phyloP scores from a whole-genome alignment of 2,113 vertebrate genomes.

The Myxocyprinus asiaticus region DNA sequence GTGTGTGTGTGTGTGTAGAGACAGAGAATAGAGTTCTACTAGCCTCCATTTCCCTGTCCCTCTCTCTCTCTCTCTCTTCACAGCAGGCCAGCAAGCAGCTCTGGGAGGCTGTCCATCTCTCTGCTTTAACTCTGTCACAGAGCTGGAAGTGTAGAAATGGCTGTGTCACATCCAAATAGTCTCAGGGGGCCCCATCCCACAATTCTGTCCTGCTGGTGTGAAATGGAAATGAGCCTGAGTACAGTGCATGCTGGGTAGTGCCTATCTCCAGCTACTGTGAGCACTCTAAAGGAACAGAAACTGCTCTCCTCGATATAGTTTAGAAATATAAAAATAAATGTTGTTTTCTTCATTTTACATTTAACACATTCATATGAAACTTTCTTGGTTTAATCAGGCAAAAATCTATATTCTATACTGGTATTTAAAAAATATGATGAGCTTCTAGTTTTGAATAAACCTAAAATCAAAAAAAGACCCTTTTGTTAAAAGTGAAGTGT shows the following conservation, averaged over 20 bases:
- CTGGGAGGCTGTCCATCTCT: constrained; percentile 36
- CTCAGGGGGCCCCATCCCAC: constrained; percentile 35
- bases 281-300: constrained; percentile 23
- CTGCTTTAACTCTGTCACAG: constrained; percentile 30
- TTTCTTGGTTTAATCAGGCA: not conserved
- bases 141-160: constrained; percentile 39
- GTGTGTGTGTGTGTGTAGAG: not conserved
- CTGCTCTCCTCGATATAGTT: not conserved
- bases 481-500: too few relatives aligned
- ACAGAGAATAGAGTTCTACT: not conserved
- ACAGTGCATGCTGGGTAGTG: constrained; percentile 31
- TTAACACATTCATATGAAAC: constrained; percentile 12
- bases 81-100: constrained; percentile 38
- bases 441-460: too few relatives aligned
- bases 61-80: not conserved
- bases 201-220: constrained; percentile 25
- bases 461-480: too few relatives aligned
- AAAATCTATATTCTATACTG: too few relatives aligned
- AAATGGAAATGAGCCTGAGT: constrained; percentile 46
- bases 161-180: constrained; percentile 43
- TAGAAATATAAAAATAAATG: not conserved
- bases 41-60: not conserved
- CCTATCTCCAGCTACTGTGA: constrained; percentile 28
- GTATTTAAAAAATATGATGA: too few relatives aligned
- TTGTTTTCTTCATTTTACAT: not conserved